Percentiles rank a stretch among this genome's conserved stretches.
phyloP scores from a whole-genome alignment of 1,140 invertebrate genomes.

The Lutraria rhynchaena region DNA sequence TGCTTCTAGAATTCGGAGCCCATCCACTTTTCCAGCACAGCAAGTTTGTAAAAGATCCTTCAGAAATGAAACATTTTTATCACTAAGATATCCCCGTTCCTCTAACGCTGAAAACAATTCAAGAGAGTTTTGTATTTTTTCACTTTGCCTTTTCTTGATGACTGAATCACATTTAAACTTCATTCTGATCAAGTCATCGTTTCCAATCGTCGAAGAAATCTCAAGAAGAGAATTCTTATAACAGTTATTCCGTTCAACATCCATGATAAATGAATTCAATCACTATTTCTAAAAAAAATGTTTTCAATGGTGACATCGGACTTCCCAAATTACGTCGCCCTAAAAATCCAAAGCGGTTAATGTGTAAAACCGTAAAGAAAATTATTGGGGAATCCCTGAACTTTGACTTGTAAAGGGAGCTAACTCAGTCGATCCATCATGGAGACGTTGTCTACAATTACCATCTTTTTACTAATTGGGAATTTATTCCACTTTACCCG shows the following conservation, averaged over 20 bases:
- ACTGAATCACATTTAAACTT: constrained; percentile 66
- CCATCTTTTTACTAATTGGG: background rate
- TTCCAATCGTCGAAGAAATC: constrained; percentile 14
- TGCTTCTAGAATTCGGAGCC: constrained; percentile 58
- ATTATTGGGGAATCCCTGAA: background rate
- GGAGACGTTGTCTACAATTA: too few relatives aligned
- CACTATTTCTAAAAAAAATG: background rate
- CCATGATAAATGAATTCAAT: constrained; percentile 38
- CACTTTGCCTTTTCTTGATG: constrained; percentile 62
- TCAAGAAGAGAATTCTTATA: constrained; percentile 34
- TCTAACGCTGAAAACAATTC: constrained; percentile 68
- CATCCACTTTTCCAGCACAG: constrained; percentile 63
- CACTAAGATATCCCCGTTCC: constrained; percentile 58
- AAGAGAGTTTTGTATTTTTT: constrained; percentile 59
- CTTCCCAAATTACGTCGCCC: too few relatives aligned
- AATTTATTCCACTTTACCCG: background rate
- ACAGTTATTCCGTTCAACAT: background rate
- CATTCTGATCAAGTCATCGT: constrained; percentile 59
- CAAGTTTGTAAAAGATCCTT: constrained; percentile 58
- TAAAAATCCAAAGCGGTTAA: too few relatives aligned
- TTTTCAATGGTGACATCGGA: too few relatives aligned
- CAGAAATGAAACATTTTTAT: constrained; percentile 58
- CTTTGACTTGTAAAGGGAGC: too few relatives aligned
- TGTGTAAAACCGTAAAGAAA: too few relatives aligned
- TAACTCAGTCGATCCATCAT: too few relatives aligned